Conservation (phyloP, 1,140 invertebrate species). For the Saccostrea echinata region DNA sequence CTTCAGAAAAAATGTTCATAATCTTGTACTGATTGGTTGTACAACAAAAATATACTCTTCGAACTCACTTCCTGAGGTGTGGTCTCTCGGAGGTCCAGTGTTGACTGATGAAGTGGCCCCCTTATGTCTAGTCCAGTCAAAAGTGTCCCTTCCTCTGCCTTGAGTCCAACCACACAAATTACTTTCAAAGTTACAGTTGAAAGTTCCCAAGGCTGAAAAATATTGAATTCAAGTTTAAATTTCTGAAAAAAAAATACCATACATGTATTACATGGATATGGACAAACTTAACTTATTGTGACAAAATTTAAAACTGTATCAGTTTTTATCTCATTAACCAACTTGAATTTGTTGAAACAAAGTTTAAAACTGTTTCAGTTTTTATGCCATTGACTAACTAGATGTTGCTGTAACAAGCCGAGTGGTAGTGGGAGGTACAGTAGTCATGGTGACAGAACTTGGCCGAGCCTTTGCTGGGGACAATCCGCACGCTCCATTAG, state of each 20-base stretch:
- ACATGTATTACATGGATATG: too few relatives aligned
- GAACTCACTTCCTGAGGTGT: conserved; percentile 65
- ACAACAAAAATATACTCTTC: neutral
- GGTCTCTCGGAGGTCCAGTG: conserved; percentile 65
- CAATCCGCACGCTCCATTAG: conserved; percentile 60
- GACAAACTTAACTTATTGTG: too few relatives aligned
- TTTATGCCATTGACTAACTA: conserved; percentile 44
- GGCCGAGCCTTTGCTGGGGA: conserved; percentile 54
- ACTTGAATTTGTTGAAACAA: too few relatives aligned
- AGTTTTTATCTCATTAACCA: too few relatives aligned
- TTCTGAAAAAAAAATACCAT: too few relatives aligned
- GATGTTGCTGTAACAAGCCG: conserved; percentile 59
- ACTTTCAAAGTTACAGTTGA: conserved; percentile 75
- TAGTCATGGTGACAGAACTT: conserved; percentile 49
- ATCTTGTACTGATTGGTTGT: neutral
- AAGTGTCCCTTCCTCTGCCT: conserved; percentile 43
- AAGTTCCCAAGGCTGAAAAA: neutral
- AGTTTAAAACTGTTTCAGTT: too few relatives aligned
- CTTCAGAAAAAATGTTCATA: too few relatives aligned
- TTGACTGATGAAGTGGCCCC: neutral
- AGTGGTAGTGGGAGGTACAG: conserved; percentile 49
- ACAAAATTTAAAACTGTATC: too few relatives aligned
- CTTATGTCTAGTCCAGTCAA: conserved; percentile 4
- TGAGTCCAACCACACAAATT: conserved; percentile 87
- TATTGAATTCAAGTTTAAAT: too few relatives aligned